Evolutionary conservation across 2,797 vertebrate genomes (phyloP), one percentile per base, ranked within the genome.

Genomic region (Heteromormyrus szaboi): DNA sequence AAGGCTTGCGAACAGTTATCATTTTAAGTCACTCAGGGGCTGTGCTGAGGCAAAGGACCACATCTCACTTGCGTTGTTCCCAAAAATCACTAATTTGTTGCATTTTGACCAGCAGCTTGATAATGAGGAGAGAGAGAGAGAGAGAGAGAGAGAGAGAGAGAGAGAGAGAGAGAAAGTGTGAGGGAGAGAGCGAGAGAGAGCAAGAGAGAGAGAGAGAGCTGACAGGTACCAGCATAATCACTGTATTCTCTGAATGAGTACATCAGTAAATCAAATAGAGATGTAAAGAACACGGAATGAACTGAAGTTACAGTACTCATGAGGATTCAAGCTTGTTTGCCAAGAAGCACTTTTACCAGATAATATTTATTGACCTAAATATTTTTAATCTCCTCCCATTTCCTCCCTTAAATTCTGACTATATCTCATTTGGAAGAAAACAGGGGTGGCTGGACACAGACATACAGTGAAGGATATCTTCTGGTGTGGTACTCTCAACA

Each of bases 331-430:
- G 41, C 19, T 46, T 41, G 37, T 79, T 79, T 81, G 76, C 17
- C 19, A 6, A 81, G 76, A 81, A 46, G 76, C 19, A 12, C 76
- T 46, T 44, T 46, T 44, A 44, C 37, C 19, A 81, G 41, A 81
- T 44, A 79, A 41, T 46, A 81, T 81, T 81, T 81, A 81, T 46
- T 81, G 76, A 81, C 37, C 17, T 46, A 81, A 81, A 81, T 81
- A 81, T 46, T 46, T 46, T 81, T 44, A 9, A 81, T 44, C 37
- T 44, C 76, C 37, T 81, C 76, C 41, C 17, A 81, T 81, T 81
- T n/a, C 19, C 37, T 17, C 17, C 17, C 76, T 81, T 46, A 51
- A 51, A 85, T 51, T 85, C 22, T 51, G 50, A 85, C 7, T 85
- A 5, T 85, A 51, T 85, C 12, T 25, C 48, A 48, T 85, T 14